Conservation (phyloP, 2,888 invertebrate genomes). For the Cacoxenus indagator region DNA sequence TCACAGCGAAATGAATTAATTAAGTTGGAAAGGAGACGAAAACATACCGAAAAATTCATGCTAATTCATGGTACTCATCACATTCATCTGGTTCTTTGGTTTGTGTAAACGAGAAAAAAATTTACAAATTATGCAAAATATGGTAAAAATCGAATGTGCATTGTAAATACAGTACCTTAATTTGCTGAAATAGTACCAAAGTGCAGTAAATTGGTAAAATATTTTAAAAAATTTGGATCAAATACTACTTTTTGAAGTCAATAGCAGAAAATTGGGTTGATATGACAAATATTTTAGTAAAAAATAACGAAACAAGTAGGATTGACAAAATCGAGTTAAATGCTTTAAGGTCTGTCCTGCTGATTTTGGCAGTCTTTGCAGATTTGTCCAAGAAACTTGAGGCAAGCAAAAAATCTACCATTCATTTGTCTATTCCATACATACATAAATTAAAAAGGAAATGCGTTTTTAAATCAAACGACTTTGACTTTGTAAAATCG, state of each 20-base stretch:
- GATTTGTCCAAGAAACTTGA: too few species aligned
- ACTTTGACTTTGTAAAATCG: background rate
- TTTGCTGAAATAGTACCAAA: background rate
- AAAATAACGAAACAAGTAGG: background rate
- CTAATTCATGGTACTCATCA: too few species aligned
- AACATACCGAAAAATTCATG: too few species aligned
- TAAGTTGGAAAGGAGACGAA: too few species aligned
- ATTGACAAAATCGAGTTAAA: background rate
- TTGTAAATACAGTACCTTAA: background rate
- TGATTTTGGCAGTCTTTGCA: background rate
- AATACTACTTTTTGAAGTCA: constrained; percentile 11
- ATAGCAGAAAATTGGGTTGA: constrained; percentile 9
- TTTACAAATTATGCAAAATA: too few species aligned
- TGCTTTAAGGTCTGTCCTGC: background rate
- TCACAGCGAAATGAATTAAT: too few species aligned
- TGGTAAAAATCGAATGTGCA: too few species aligned
- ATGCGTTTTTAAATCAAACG: background rate
- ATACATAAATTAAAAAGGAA: constrained; percentile 2
- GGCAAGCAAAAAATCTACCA: background rate
- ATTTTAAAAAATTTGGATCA: background rate
- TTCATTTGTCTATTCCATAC: constrained; percentile 13
- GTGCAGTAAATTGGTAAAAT: background rate
- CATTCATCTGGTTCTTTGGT: too few species aligned
- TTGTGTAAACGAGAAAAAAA: too few species aligned
- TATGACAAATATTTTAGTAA: constrained; percentile 1